Base-by-base conservation (phyloP, 2,797 vertebrate genomes). In the Acanthiza pusilla region DNA sequence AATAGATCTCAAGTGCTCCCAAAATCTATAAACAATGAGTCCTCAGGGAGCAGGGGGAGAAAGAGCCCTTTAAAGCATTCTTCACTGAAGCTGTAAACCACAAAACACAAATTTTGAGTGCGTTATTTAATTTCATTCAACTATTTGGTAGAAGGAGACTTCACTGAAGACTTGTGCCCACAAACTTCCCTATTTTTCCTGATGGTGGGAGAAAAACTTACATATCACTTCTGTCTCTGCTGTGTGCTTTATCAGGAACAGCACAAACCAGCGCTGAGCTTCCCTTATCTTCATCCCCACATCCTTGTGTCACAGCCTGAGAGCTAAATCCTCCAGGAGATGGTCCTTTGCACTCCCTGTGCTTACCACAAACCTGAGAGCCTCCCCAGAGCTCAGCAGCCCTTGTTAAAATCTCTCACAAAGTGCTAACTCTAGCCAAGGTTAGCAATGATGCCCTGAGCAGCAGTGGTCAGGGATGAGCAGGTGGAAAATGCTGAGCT, bases 1-100 rank as follows among this genome's bases (percentile, higher is more conserved):
- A 95, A 92, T 88, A 78, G 85, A 80, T 74, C 47, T 74, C 76
- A 89, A 86, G 71, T 79, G 65, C 17, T 89, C 68, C 79, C 29
- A 43, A 85, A 75, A 91, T 63, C 72, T 53, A 65, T 84, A 86
- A 88, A 79, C 48, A 15, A 86, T 68, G 58, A 88, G 77, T 94
- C 53, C 22, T 68, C 0, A 0, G 53, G 17, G 38, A 65, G 27
- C 5, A 47, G 30, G 12, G 22, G 38, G n/a, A 77, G 78, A 74
- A 66, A 65, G 68, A 62, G 73, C 42, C 43, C 40, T 80, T 81
- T 71, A 82, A 85, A 84, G 22, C 67, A 42, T 86, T 76, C 58
- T 55, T 91, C 55, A 55, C 27, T 0, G 4, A 45, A 80, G 36
- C 53, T 87, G 45, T 61, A 68, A 86, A 40, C n/a, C 60, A 55